Percentiles rank a stretch among this genome's conserved stretches.
Evolutionary conservation across 2,113 vertebrate genomes (phyloP).

Genomic region (Calyptommatus sinebrachiatus): DNA sequence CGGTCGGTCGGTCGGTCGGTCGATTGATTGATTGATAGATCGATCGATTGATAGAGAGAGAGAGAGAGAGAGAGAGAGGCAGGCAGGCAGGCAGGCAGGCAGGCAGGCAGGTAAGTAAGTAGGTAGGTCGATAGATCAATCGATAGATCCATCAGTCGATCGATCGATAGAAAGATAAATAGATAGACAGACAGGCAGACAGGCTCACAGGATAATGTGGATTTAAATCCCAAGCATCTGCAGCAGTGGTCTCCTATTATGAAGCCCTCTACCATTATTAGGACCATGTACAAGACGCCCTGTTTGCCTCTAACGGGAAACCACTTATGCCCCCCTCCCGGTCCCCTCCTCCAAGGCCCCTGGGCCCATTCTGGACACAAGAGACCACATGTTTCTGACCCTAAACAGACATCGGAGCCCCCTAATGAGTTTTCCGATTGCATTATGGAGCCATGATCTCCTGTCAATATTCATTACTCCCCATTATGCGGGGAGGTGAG

Average conservation of each 20-base stretch:
- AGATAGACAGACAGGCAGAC: no score
- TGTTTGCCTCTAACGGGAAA: neutral
- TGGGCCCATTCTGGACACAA: neutral
- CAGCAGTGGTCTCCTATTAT: neutral
- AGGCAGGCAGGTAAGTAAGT: no score
- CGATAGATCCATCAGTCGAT: no score
- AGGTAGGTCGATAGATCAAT: no score
- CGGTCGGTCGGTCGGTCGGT: no score
- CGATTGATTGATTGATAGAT: no score
- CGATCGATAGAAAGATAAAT: no score
- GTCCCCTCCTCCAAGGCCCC: accelerated
- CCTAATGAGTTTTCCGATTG: conserved; percentile 46
- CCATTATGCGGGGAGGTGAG: conserved; percentile 45
- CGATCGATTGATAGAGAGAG: no score
- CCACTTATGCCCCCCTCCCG: neutral
- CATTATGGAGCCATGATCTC: conserved; percentile 11
- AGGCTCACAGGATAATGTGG: neutral
- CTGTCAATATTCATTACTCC: conserved; percentile 43
- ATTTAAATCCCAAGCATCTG: neutral
- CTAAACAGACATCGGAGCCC: neutral
- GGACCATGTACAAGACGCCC: no score
- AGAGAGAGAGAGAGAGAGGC: no score
- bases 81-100: no score
- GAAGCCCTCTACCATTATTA: neutral
- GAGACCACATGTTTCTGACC: neutral